Base-by-base conservation (phyloP, 2,888 invertebrate species). In the Tanaodytes sp. region DNA sequence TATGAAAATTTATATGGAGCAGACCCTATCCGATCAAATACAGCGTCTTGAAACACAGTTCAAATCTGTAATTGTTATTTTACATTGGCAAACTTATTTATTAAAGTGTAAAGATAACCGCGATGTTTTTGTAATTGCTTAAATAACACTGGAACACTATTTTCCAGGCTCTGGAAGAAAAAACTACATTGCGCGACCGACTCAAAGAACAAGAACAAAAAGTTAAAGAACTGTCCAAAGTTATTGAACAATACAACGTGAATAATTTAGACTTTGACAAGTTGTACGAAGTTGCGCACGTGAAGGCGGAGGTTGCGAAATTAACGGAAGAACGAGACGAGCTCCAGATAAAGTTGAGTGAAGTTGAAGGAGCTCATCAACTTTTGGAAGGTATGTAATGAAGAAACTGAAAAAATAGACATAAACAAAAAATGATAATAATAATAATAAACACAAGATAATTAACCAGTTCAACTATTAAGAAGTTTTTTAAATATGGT, bases 251-350 rank as follows among this genome's bases (percentile, higher is more conserved):
- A 67, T 58, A 79, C 31, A 82, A 80, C 49, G 73, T 73, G 2
- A 80, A 81, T 61, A 80, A 76, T 42, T 77, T 84, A 27, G 84
- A 85, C 72, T 77, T 83, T 30, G 85, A 87, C 31, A 87, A 87
- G 62, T 79, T 90, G 18, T 86, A 90, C 42, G 88, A 90, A 74
- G 86, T 88, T 33, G 88, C 88, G 33, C 87, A 87, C 40, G 84
- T 88, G 11, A 89, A 89, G 74, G 90, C 90, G 0, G 90, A 91
- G 78, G 83, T 90, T 1, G 83, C 87, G 23, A 87, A 88, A 64
- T 79, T 88, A 15, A 85, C 86, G 62, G 86, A 87, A 61, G 90
- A 90, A 76, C 88, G 88, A 73, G 83, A 87, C 33, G 84, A 84
- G 62, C 73, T 84, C 23, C 76, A 79, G 57, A 75, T 78, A 33